These are phyloP conservation scores for Pomacea maculata DNA, from an alignment of 1,140 invertebrate genomes.

Conservation along the genomic window DNA sequence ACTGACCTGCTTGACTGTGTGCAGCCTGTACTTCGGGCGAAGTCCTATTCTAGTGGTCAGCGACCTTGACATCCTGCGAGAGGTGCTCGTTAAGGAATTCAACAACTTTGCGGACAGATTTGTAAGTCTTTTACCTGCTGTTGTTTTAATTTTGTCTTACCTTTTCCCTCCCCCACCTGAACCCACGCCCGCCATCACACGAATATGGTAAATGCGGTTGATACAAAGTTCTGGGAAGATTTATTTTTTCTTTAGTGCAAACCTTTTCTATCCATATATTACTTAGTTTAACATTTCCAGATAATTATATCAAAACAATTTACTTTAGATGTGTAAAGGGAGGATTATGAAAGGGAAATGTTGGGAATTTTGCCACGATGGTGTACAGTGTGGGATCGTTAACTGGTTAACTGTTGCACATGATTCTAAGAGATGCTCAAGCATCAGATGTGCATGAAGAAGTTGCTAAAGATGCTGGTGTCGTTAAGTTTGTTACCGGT, in stretches of 20 bases:
- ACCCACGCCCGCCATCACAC: too few species aligned
- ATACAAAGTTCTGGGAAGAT: too few species aligned
- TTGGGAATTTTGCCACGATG: background rate
- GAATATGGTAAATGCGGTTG: too few species aligned
- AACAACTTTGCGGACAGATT: constrained; percentile 1
- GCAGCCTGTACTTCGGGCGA: constrained; percentile 2
- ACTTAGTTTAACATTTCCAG: background rate
- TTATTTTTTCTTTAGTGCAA: background rate
- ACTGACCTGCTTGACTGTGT: background rate
- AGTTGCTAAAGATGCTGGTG: background rate
- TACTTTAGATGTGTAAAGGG: background rate
- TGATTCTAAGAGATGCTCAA: background rate
- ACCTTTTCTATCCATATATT: background rate
- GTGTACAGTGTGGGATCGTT: background rate
- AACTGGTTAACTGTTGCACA: background rate
- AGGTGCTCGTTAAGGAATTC: constrained; percentile 11
- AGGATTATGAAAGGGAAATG: background rate
- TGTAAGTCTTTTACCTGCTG: background rate
- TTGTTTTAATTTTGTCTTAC: background rate
- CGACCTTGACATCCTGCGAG: constrained; percentile 13
- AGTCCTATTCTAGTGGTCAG: background rate
- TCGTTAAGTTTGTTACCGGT: background rate
- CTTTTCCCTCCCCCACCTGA: too few species aligned
- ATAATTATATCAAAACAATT: background rate
- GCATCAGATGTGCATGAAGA: too few species aligned